phyloP scores from a whole-genome alignment of 2,113 vertebrate genomes.

The Tyto alba region DNA sequence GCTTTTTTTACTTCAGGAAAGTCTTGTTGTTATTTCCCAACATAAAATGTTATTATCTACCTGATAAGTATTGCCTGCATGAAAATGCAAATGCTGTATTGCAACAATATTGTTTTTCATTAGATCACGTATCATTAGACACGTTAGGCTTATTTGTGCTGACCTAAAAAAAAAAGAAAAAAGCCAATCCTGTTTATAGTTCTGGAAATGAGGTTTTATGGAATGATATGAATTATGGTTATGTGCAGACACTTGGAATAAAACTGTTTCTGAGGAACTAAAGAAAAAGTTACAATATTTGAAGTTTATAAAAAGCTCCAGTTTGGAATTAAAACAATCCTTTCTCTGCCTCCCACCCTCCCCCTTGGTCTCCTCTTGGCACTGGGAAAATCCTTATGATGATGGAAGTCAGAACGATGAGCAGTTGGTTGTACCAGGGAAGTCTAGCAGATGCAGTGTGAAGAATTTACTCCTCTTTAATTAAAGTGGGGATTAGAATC shows the following conservation, averaged over 20 bases:
- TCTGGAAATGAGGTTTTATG: constrained; percentile 38
- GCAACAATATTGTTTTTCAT: not conserved
- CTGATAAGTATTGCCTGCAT: not conserved
- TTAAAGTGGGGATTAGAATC: constrained; percentile 22
- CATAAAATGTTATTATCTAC: constrained; percentile 3
- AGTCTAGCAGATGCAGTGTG: constrained; percentile 1
- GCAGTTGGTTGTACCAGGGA: not conserved
- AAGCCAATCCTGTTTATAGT: not conserved
- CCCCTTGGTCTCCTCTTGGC: constrained; percentile 17
- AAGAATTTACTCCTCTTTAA: constrained; percentile 44
- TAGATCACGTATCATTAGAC: not conserved
- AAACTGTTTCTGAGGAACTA: not conserved
- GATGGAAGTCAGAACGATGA: not conserved
- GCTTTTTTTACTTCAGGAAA: not conserved
- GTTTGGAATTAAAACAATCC: not conserved
- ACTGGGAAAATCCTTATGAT: not conserved
- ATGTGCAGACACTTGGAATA: constrained; percentile 3
- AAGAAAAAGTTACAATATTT: not conserved
- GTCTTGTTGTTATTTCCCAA: not conserved
- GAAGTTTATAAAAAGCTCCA: constrained; percentile 30
- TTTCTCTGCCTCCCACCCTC: not conserved
- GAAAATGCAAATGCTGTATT: not conserved
- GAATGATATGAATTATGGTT: constrained; percentile 32
- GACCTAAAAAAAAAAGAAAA: not conserved
- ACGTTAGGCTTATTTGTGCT: not conserved